These are phyloP conservation scores for Camponotus pennsylvanicus DNA, from an alignment of 1,140 invertebrate genomes.

Conservation along the genomic window DNA sequence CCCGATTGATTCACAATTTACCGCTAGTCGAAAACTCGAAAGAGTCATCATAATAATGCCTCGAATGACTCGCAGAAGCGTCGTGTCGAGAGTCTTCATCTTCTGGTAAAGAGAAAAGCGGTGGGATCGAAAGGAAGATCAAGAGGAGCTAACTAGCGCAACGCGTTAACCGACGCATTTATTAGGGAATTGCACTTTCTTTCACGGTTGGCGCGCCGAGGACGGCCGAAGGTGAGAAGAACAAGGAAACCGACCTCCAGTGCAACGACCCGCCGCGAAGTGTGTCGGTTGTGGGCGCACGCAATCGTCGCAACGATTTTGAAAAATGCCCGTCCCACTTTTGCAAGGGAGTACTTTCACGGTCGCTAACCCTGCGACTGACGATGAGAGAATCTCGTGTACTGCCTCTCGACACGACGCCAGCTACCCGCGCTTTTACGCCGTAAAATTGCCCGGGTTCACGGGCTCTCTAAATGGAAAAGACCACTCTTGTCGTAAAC, in stretches of 20 bases:
- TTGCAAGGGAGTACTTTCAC: slow-evolving; percentile 85
- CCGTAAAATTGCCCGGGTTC: slow-evolving; percentile 23
- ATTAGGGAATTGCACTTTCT: slow-evolving; percentile 80
- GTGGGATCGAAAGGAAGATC: slow-evolving; percentile 73
- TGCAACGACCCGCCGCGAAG: slow-evolving; percentile 82
- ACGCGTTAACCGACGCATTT: slow-evolving; percentile 61
- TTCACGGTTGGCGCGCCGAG: slow-evolving; percentile 63
- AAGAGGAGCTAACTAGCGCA: slow-evolving; percentile 46
- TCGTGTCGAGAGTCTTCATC: slow-evolving; percentile 22
- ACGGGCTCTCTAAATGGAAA: slow-evolving; percentile 44
- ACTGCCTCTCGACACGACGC: slow-evolving; percentile 42
- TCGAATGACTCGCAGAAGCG: slow-evolving; percentile 15
- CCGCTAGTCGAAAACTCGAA: neutral
- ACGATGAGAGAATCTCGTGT: slow-evolving; percentile 66
- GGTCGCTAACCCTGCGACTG: slow-evolving; percentile 83
- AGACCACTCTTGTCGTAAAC: slow-evolving; percentile 73
- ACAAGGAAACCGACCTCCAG: slow-evolving; percentile 79
- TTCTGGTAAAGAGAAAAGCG: slow-evolving; percentile 60
- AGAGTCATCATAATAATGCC: neutral
- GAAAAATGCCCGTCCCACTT: slow-evolving; percentile 84
- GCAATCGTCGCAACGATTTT: slow-evolving; percentile 85
- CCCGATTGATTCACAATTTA: neutral
- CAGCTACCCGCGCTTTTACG: slow-evolving; percentile 19
- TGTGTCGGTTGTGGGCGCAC: slow-evolving; percentile 85
- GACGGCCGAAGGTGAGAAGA: slow-evolving; percentile 77